Evolutionary conservation across 2,113 vertebrate species (phyloP), one percentile per base, ranked within the genome.

Genomic region (Leiothrix lutea): DNA sequence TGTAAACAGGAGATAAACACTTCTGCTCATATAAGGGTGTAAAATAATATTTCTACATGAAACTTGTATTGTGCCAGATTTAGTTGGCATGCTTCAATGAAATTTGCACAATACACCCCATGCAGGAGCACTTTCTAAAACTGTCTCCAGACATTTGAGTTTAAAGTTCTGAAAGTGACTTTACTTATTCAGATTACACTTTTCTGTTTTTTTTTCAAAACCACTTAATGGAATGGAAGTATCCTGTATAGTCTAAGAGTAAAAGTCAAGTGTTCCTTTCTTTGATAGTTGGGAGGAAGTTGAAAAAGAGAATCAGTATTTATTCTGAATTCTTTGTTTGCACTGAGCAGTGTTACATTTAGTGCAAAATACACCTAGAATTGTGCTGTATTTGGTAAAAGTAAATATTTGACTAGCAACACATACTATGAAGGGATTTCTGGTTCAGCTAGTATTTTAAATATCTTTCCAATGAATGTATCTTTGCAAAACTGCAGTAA

Each of bases 211-310:
- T 73, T 38, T 54, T 57, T 28, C 53, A 70, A 84, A 75, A 14
- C 14, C 14, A 23, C 4, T 28, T 22, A 58, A 60, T 60, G 11
- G 8, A 89, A 23, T 11, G 4, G 14, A 50, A 75, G 38, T 3
- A 40, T 53, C 11, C 5, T 3, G 25, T 14, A 5, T 8, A 57
- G 33, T 61, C 31, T n/a, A n/a, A 12, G 10, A 79, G 6, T 54
- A 90, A 66, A 82, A 42, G 13, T 19, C 29, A 28, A 28, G 10
- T 24, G 3, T 16, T 74, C 3, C 4, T 1, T 4, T 81, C 14
- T 65, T 47, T 61, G 10, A 6, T 23, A 42, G 8, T 0, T n/a
- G 11, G 8, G 5, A 82, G 2, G 5, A 45, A n/a, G 20, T 6
- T 57, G 10, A 31, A 51, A 69, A 81, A 48, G 44, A 17, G 0